Percentiles rank a stretch among this genome's conserved stretches.
phyloP scores from a whole-genome alignment of 2,888 invertebrate genomes.

The Stenodema calcarata region DNA sequence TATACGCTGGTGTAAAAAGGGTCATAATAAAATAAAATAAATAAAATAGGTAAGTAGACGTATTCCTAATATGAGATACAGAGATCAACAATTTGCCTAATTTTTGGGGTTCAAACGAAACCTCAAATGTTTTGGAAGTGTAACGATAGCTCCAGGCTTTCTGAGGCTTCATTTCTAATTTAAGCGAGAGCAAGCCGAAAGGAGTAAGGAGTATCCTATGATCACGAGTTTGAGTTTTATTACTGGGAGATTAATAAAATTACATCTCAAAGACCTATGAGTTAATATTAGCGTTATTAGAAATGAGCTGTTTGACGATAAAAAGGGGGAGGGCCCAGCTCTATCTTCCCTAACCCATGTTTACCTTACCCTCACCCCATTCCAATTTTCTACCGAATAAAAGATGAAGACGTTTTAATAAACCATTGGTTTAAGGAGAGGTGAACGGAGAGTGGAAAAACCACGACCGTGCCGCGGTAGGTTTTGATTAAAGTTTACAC shows the following conservation, averaged over 20 bases:
- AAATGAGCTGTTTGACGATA: conserved; percentile 46
- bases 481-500: conserved; percentile 58
- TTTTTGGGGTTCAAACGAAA: no score
- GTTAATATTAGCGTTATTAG: conserved; percentile 33
- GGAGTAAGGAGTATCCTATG: background rate
- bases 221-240: conserved; percentile 16
- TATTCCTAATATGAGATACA: no score
- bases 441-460: conserved; percentile 55
- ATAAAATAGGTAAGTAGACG: no score
- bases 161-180: background rate
- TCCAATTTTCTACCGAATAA: conserved; percentile 61
- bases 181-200: background rate
- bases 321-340: conserved; percentile 26
- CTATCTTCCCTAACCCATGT: conserved; percentile 56
- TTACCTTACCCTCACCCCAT: conserved; percentile 61
- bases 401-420: conserved; percentile 61
- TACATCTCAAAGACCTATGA: conserved; percentile 27
- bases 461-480: conserved; percentile 53
- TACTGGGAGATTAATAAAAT: conserved; percentile 52
- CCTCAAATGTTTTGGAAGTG: no score
- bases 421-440: conserved; percentile 59
- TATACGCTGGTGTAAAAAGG: no score
- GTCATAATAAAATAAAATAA: no score
- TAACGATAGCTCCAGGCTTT: no score
- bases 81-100: no score